A percentile compares a stretch with the other conserved stretches of the same genome.
Conservation (phyloP, 1,140 invertebrate species). For the Drosophila asahinai region DNA sequence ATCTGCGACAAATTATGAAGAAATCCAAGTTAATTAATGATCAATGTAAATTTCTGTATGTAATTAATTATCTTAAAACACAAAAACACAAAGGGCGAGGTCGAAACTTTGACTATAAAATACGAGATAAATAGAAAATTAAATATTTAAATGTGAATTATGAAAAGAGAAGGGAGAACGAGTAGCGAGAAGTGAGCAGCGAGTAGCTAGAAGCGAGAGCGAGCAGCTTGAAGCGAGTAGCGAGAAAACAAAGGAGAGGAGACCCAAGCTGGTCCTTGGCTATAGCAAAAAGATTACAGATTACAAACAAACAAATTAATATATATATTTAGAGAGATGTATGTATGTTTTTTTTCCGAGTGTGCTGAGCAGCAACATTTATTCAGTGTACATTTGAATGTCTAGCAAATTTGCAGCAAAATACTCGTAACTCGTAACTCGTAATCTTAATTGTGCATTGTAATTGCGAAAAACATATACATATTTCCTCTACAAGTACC, state of each 20-base stretch:
- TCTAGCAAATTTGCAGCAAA: slow-evolving; percentile 45
- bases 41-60: slow-evolving; percentile 78
- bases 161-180: neutral
- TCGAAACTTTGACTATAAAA: slow-evolving; percentile 16
- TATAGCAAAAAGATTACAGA: slow-evolving; percentile 1
- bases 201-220: neutral
- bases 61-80: slow-evolving; percentile 64
- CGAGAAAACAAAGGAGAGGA: neutral
- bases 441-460: slow-evolving; percentile 42
- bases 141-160: slow-evolving; percentile 12
- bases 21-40: slow-evolving; percentile 37
- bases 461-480: slow-evolving; percentile 45
- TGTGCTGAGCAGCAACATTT: slow-evolving; percentile 19
- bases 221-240: neutral
- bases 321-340: slow-evolving; percentile 18
- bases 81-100: neutral
- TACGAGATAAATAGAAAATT: neutral
- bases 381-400: slow-evolving; percentile 52
- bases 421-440: slow-evolving; percentile 20
- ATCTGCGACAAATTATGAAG: slow-evolving; percentile 9
- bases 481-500: slow-evolving; percentile 28
- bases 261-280: slow-evolving; percentile 76
- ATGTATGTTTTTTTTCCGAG: slow-evolving; percentile 26
- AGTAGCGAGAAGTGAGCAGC: neutral
- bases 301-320: neutral